Percentiles rank a stretch among this genome's conserved stretches.
Evolutionary conservation across 1,140 invertebrate genomes (phyloP).

Genomic region (Odontomachus brunneus): DNA sequence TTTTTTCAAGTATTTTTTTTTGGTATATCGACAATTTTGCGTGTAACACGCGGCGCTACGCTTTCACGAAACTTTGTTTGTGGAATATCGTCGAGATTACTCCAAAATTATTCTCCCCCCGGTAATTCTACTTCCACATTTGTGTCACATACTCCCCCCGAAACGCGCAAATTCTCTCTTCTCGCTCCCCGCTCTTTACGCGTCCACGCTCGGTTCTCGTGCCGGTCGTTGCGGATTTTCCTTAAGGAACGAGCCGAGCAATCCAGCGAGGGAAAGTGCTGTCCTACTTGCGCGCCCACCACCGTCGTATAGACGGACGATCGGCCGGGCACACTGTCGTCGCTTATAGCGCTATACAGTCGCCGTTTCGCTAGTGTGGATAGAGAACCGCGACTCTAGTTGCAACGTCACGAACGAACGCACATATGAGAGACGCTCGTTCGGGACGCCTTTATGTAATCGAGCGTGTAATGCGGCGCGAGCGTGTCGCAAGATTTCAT

Average conservation of each 20-base stretch:
- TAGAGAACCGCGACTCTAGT: slow-evolving; percentile 15
- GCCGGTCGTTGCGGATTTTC: slow-evolving; percentile 26
- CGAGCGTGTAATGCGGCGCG: slow-evolving; percentile 55
- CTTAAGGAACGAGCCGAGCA: slow-evolving; percentile 53
- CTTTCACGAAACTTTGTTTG: too few species aligned
- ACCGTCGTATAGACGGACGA: slow-evolving; percentile 33
- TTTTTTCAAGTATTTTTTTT: too few species aligned
- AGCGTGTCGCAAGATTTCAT: slow-evolving; percentile 66
- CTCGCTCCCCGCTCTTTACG: not conserved
- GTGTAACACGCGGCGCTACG: too few species aligned
- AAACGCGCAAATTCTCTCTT: not conserved
- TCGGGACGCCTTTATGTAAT: slow-evolving; percentile 61
- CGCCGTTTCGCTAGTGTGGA: slow-evolving; percentile 24
- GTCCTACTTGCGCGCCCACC: slow-evolving; percentile 61
- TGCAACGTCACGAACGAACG: slow-evolving; percentile 42
- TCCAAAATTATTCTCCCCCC: not conserved
- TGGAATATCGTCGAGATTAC: slow-evolving; percentile 7
- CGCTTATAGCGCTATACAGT: not conserved
- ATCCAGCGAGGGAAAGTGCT: slow-evolving; percentile 64
- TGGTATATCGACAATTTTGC: too few species aligned
- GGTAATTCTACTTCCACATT: not conserved
- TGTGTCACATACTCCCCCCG: not conserved
- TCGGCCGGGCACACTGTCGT: slow-evolving; percentile 1
- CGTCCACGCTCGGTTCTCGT: not conserved
- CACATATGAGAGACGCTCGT: slow-evolving; percentile 51